phyloP scores from a whole-genome alignment of 1,140 invertebrate genomes.

The Apis cerana region DNA sequence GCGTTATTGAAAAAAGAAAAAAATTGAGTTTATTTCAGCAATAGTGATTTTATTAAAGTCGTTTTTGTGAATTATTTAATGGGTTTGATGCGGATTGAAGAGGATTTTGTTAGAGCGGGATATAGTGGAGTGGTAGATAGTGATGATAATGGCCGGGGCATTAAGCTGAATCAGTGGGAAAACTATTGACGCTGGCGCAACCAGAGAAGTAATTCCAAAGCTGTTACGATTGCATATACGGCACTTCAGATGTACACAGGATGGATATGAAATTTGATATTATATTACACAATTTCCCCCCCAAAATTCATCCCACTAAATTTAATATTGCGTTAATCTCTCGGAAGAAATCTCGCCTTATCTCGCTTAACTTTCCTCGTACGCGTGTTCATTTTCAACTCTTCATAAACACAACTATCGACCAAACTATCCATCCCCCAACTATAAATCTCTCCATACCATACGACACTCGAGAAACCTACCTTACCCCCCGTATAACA shows the following conservation, averaged over 20 bases:
- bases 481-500: too few species aligned
- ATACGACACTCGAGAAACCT: too few species aligned
- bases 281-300: background rate
- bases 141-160: background rate
- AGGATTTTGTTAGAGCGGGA: background rate
- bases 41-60: too few species aligned
- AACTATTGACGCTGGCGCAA: background rate
- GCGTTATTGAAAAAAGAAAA: background rate
- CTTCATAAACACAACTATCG: too few species aligned
- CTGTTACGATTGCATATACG: background rate
- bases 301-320: background rate
- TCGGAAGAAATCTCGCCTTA: background rate
- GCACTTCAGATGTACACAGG: background rate
- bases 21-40: background rate
- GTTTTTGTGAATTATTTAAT: background rate
- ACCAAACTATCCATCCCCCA: too few species aligned
- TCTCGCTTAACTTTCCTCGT: too few species aligned
- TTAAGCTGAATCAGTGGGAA: background rate
- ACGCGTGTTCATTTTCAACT: too few species aligned
- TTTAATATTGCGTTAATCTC: background rate
- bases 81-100: background rate
- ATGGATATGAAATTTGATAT: background rate
- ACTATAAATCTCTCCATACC: too few species aligned
- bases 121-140: background rate
- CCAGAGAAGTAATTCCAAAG: background rate